Evolutionary conservation across 2,888 invertebrate species (phyloP).

Genomic region (Drosophila mercatorum): DNA sequence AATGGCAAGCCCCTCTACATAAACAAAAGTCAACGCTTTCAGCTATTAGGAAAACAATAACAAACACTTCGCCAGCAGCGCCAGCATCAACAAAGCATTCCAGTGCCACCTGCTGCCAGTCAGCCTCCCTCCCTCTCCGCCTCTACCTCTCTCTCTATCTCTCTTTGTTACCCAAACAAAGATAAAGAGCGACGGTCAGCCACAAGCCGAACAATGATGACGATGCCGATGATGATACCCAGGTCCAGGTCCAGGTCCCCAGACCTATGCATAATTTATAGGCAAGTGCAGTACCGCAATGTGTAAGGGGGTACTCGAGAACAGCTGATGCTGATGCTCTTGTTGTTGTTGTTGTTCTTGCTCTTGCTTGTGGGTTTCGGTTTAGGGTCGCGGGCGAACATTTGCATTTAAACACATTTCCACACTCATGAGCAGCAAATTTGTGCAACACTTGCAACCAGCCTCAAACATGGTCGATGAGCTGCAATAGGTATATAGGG

Average conservation of each 20-base stretch:
- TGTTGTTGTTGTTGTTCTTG: neutral
- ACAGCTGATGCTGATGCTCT: slow-evolving; percentile 3
- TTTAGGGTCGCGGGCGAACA: slow-evolving; percentile 32
- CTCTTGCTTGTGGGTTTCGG: slow-evolving; percentile 9
- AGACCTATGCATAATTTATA: slow-evolving; percentile 72
- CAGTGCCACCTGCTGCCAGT: slow-evolving; percentile 17
- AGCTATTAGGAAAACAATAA: slow-evolving; percentile 72
- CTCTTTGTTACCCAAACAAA: slow-evolving; percentile 10
- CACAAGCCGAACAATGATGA: slow-evolving; percentile 52
- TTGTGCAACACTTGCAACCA: slow-evolving; percentile 43
- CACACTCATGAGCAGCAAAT: slow-evolving; percentile 71
- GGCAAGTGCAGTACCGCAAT: slow-evolving; percentile 40
- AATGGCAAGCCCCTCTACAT: slow-evolving; percentile 46
- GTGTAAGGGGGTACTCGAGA: slow-evolving; percentile 11
- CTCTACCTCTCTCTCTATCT: neutral
- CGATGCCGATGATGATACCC: slow-evolving; percentile 38
- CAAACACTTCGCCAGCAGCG: slow-evolving; percentile 56
- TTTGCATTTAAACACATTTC: slow-evolving; percentile 76
- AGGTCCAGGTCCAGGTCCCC: slow-evolving; percentile 17
- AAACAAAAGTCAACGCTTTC: slow-evolving; percentile 65
- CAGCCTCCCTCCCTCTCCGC: neutral
- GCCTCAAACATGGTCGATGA: neutral
- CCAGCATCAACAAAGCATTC: slow-evolving; percentile 32
- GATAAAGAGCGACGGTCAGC: slow-evolving; percentile 51
- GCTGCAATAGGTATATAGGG: neutral